Evolutionary conservation across 2,113 vertebrate species (phyloP).

Genomic region (Scophthalmus maximus): DNA sequence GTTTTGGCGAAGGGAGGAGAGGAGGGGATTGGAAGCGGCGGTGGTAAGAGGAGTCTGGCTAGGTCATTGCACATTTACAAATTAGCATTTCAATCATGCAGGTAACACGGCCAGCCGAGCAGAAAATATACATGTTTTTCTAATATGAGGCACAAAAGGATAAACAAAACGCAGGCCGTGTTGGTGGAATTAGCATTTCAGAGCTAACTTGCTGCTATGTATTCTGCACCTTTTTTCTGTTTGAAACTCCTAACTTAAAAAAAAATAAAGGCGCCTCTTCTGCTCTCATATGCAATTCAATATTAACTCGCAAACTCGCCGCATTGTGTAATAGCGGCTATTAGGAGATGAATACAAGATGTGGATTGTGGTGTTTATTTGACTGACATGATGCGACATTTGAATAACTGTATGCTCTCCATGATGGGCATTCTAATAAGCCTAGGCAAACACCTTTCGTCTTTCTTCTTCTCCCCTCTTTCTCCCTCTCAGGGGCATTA

Average conservation of each 20-base stretch:
- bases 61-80: constrained; percentile 85
- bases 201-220: constrained; percentile 23
- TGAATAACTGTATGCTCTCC: constrained; percentile 76
- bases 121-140: constrained; percentile 81
- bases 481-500: constrained; percentile 71
- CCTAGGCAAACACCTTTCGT: constrained; percentile 72
- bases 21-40: neutral
- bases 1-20: constrained; percentile 70
- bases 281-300: constrained; percentile 23
- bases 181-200: constrained; percentile 58
- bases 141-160: constrained; percentile 63
- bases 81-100: constrained; percentile 86
- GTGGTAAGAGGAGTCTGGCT: constrained; percentile 64
- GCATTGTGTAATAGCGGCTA: constrained; percentile 73
- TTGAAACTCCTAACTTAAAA: constrained; percentile 27
- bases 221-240: constrained; percentile 9
- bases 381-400: constrained; percentile 76
- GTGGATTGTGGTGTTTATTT: constrained; percentile 78
- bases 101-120: constrained; percentile 74
- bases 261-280: constrained; percentile 31
- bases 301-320: constrained; percentile 54
- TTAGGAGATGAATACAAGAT: constrained; percentile 76
- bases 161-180: constrained; percentile 70
- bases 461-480: constrained; percentile 51
- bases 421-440: constrained; percentile 80